Evolutionary conservation across 2,888 invertebrate genomes (phyloP).

Genomic region (Scaptomyza tumidula): DNA sequence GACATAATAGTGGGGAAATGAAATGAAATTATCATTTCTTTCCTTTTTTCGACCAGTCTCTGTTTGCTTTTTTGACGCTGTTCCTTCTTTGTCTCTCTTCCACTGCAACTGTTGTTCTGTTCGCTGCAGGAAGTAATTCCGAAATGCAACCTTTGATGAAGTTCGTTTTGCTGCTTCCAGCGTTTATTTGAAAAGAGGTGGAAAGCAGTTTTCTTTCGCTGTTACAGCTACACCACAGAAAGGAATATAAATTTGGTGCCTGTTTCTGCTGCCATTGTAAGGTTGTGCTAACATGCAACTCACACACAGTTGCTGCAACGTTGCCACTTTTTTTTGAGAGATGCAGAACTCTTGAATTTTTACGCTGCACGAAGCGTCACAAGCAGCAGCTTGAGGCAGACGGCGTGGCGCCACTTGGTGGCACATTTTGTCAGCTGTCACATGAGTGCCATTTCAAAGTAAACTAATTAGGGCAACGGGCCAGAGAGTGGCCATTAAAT

Average conservation of each 20-base stretch:
- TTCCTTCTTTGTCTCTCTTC: background rate
- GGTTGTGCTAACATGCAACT: constrained; percentile 17
- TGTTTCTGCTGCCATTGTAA: constrained; percentile 7
- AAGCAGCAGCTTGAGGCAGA: constrained; percentile 17
- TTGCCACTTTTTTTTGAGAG: background rate
- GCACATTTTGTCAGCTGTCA: constrained; percentile 55
- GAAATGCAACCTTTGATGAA: constrained; percentile 30
- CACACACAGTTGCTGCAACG: background rate
- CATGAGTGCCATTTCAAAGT: constrained; percentile 49
- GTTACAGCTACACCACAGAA: constrained; percentile 14
- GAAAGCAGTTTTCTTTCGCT: constrained; percentile 17
- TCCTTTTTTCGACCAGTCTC: constrained; percentile 8
- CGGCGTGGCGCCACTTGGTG: constrained; percentile 31
- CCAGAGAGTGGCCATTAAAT: background rate
- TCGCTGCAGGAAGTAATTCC: constrained; percentile 29
- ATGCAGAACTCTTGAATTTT: constrained; percentile 37
- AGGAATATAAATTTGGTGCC: constrained; percentile 26
- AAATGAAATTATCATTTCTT: constrained; percentile 48
- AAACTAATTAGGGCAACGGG: constrained; percentile 61
- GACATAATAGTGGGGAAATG: constrained; percentile 26
- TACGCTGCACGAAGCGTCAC: constrained; percentile 12
- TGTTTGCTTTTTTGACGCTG: no score
- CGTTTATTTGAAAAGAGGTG: constrained; percentile 21
- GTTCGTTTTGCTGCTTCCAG: constrained; percentile 16
- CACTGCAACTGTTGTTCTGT: background rate